Percentiles rank a stretch among this genome's conserved stretches.
phyloP scores from a whole-genome alignment of 2,113 vertebrate genomes.

The Vombatus ursinus region DNA sequence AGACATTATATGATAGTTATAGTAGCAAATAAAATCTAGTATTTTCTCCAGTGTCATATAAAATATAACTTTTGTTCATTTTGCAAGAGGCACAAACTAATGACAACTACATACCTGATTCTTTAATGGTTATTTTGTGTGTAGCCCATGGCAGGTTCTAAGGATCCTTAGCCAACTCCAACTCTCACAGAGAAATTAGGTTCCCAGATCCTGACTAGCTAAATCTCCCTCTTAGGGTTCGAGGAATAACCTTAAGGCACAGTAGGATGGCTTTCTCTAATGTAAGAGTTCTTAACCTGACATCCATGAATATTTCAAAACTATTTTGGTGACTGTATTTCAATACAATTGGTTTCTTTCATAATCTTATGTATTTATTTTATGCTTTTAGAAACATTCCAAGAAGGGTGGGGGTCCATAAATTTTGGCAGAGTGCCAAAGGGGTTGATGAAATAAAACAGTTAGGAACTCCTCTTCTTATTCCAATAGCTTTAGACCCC shows the following conservation, averaged over 20 bases:
- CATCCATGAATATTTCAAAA: background rate
- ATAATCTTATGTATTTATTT: background rate
- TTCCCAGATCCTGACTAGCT: background rate
- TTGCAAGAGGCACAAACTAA: background rate
- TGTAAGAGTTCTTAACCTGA: background rate
- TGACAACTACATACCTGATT: background rate
- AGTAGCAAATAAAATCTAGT: background rate
- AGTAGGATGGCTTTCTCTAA: background rate
- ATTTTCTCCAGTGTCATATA: background rate
- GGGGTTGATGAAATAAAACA: background rate
- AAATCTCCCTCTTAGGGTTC: background rate
- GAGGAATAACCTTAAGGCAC: background rate
- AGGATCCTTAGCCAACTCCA: background rate
- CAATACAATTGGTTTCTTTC: background rate
- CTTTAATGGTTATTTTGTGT: background rate
- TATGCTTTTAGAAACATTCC: background rate
- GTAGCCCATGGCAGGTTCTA: background rate
- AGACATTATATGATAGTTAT: background rate
- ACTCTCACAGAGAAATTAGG: background rate
- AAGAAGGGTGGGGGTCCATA: background rate
- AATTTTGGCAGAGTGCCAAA: background rate
- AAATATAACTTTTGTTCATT: background rate
- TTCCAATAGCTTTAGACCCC: background rate
- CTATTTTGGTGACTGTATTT: background rate
- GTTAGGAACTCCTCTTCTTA: background rate